Percentiles rank a stretch among this genome's conserved stretches.
These are phyloP conservation scores for Trochalopteron elliotii DNA, from an alignment of 2,113 vertebrate genomes.

Conservation along the genomic window DNA sequence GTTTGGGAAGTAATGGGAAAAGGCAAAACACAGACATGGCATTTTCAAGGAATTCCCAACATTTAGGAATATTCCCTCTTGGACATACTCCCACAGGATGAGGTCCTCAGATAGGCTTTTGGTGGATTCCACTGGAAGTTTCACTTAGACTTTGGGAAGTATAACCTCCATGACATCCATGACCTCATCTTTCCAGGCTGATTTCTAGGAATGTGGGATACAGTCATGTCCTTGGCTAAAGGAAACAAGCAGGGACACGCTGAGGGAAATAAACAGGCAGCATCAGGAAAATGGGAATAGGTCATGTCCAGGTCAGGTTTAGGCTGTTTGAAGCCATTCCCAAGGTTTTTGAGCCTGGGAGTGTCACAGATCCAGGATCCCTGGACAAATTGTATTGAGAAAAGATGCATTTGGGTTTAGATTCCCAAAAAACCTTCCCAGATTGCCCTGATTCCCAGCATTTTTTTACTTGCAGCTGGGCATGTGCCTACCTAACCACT, in stretches of 20 bases:
- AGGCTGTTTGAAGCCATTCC: neutral
- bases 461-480: neutral
- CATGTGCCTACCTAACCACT: neutral
- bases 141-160: neutral
- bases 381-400: too few relatives aligned
- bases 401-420: neutral
- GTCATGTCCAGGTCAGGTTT: neutral
- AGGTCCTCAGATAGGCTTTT: neutral
- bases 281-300: neutral
- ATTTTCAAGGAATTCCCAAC: neutral
- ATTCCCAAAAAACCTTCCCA: neutral
- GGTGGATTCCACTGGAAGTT: neutral
- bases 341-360: neutral
- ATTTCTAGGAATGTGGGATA: neutral
- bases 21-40: accelerated
- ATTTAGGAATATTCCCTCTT: neutral
- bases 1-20: neutral
- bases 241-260: neutral
- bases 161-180: neutral
- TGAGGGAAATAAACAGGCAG: neutral
- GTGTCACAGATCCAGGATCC: neutral
- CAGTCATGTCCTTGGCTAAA: neutral
- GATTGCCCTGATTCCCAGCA: neutral
- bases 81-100: neutral
- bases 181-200: neutral